A percentile compares a stretch with the other conserved stretches of the same genome.
Evolutionary conservation across 2,113 vertebrate species (phyloP).

Genomic region (Turnix velox): DNA sequence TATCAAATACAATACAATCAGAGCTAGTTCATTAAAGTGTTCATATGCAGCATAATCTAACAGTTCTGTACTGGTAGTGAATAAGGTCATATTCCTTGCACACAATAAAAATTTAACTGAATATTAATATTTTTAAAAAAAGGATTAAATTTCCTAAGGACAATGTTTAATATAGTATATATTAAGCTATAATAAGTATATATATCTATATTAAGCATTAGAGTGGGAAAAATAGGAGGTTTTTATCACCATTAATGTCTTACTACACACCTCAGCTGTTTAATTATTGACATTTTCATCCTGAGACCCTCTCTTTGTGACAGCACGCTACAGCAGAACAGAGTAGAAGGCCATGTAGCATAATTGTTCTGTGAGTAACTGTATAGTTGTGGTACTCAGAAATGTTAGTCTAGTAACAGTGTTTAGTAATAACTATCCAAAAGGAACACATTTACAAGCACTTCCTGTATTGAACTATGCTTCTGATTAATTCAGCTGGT

Average conservation of each 20-base stretch:
- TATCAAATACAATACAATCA: not conserved
- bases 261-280: not conserved
- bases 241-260: not conserved
- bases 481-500: not conserved
- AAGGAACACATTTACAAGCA: not conserved
- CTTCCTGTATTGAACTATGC: not conserved
- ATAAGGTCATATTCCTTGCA: not conserved
- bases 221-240: accelerated
- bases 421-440: not conserved
- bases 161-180: not conserved
- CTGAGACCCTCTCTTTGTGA: not conserved
- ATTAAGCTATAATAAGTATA: not conserved
- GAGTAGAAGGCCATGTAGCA: not conserved
- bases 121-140: not conserved
- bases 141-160: not conserved
- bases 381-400: not conserved
- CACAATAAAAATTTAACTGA: not conserved
- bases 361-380: not conserved
- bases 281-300: not conserved
- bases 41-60: not conserved
- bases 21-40: not conserved
- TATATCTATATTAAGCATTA: no score
- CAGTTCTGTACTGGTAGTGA: not conserved
- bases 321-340: not conserved
- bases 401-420: not conserved